Percentiles rank a stretch among this genome's conserved stretches.
phyloP scores from a whole-genome alignment of 2,888 invertebrate genomes.

The Eudemis profundana region DNA sequence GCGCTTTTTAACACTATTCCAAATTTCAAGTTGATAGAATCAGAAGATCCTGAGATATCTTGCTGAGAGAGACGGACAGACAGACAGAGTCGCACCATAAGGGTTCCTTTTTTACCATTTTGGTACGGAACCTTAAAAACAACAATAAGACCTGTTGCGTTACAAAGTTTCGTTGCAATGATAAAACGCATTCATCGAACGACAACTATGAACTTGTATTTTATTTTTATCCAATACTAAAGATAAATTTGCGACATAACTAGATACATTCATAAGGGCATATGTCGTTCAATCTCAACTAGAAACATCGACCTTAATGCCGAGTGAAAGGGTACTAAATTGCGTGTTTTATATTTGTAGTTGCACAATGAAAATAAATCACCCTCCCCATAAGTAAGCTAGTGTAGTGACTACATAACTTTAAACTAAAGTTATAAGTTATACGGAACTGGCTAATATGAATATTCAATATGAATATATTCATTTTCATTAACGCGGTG shows the following conservation, averaged over 20 bases:
- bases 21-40: no score
- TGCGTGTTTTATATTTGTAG: no score
- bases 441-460: not conserved
- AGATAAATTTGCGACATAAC: slow-evolving; percentile 2
- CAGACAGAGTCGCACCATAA: not conserved
- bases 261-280: not conserved
- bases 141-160: not conserved
- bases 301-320: not conserved
- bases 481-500: slow-evolving; percentile 24
- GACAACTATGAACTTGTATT: slow-evolving; percentile 12
- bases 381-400: slow-evolving; percentile 8
- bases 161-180: not conserved
- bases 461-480: slow-evolving; percentile 23
- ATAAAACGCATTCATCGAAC: slow-evolving; percentile 9
- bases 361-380: not conserved
- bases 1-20: no score
- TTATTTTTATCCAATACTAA: slow-evolving; percentile 6
- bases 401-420: slow-evolving; percentile 9
- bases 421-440: slow-evolving; percentile 16
- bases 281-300: not conserved
- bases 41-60: no score
- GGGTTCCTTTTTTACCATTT: not conserved
- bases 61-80: no score
- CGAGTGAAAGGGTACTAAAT: not conserved
- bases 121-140: no score